Evolutionary conservation across 1,140 invertebrate species (phyloP).

Genomic region (Drosophila murphyi): DNA sequence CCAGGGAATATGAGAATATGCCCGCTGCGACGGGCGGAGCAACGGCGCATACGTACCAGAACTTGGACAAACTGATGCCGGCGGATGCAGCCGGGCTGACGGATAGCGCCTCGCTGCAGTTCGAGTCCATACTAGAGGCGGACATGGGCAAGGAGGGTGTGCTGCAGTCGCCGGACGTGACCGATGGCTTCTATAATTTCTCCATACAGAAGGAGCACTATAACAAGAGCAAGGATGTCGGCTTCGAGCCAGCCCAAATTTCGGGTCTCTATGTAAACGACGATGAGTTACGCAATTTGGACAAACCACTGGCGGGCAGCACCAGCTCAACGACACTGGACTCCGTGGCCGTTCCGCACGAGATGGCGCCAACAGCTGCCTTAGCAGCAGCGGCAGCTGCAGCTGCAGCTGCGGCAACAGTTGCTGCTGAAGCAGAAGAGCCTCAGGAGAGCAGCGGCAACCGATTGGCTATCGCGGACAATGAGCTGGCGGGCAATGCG

Average conservation of each 20-base stretch:
- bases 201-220: conserved; percentile 84
- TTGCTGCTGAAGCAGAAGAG: conserved; percentile 3
- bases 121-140: conserved; percentile 79
- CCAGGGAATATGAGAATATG: conserved; percentile 68
- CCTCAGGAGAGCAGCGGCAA: conserved; percentile 19
- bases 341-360: conserved; percentile 31
- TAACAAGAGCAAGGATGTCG: conserved; percentile 72
- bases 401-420: conserved; percentile 15
- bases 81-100: conserved; percentile 73
- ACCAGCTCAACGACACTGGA: conserved; percentile 44
- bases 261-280: conserved; percentile 75
- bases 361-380: conserved; percentile 38
- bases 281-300: conserved; percentile 77
- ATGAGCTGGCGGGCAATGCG: conserved; percentile 82
- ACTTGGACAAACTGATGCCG: conserved; percentile 66
- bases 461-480: conserved; percentile 55
- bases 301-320: conserved; percentile 59
- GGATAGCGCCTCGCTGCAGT: conserved; percentile 80
- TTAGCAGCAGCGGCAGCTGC: conserved; percentile 22
- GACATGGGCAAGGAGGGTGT: conserved; percentile 67
- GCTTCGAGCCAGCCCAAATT: conserved; percentile 61
- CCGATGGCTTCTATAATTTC: conserved; percentile 82
- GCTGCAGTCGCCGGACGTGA: conserved; percentile 77
- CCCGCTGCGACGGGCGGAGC: conserved; percentile 36
- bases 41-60: conserved; percentile 72